phyloP scores from a whole-genome alignment of 2,888 invertebrate species.

The Pristionchus japonicus region DNA sequence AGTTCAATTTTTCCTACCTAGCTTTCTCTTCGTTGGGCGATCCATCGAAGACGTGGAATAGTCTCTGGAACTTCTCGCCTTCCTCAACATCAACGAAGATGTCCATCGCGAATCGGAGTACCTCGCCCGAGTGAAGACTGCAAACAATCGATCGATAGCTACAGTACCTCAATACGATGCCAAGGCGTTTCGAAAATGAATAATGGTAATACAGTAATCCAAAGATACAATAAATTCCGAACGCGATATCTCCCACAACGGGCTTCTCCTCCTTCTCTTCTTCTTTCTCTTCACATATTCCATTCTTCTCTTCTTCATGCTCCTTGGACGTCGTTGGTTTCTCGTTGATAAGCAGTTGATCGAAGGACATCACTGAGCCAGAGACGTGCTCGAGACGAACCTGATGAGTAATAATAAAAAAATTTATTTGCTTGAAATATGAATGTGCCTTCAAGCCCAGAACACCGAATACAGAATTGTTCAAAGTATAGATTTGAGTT shows the following conservation, averaged over 20 bases:
- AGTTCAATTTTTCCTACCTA: background rate
- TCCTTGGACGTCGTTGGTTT: slow-evolving; percentile 22
- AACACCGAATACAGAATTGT: no score
- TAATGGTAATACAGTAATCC: no score
- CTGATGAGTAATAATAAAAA: no score
- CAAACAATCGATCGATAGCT: no score
- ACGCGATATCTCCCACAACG: slow-evolving; percentile 51
- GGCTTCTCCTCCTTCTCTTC: slow-evolving; percentile 28
- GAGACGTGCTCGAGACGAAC: slow-evolving; percentile 13
- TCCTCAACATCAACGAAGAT: slow-evolving; percentile 57
- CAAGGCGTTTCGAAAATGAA: no score
- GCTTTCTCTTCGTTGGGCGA: slow-evolving; percentile 36
- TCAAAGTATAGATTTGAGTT: no score
- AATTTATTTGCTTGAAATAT: no score
- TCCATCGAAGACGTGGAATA: slow-evolving; percentile 53
- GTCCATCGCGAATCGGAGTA: slow-evolving; percentile 64
- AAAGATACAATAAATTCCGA: background rate
- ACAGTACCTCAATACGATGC: no score
- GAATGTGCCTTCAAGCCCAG: no score
- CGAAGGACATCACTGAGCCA: slow-evolving; percentile 24
- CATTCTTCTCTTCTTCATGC: background rate
- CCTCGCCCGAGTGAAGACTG: slow-evolving; percentile 67
- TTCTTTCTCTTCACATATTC: slow-evolving; percentile 3
- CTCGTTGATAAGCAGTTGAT: slow-evolving; percentile 28
- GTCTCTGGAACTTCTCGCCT: slow-evolving; percentile 49